phyloP scores from a whole-genome alignment of 64 coral and sea anemone genomes.

The Porites lutea region DNA sequence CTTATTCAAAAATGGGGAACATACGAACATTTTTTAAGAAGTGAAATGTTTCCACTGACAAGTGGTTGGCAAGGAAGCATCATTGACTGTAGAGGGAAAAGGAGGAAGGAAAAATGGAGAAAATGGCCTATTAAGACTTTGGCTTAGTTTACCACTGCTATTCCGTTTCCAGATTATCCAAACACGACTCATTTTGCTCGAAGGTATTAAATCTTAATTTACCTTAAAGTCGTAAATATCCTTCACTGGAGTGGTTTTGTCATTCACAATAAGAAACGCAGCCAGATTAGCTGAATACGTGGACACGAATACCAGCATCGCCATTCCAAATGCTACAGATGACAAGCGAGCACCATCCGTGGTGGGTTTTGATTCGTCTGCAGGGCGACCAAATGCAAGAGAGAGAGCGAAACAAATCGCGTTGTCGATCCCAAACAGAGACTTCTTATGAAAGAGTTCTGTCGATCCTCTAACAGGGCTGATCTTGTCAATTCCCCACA shows the following conservation, averaged over 20 bases:
- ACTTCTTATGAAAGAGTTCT: constrained; percentile 1
- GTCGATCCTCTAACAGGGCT: constrained; percentile 37
- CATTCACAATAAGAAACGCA: constrained; percentile 89
- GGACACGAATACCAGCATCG: constrained; percentile 91
- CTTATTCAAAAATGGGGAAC: no score
- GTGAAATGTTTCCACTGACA: no score
- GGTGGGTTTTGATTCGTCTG: constrained; percentile 80
- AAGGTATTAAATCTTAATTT: neutral
- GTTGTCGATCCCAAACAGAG: constrained; percentile 80
- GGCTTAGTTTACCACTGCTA: no score
- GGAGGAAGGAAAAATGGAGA: no score
- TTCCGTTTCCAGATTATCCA: no score
- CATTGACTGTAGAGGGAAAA: no score
- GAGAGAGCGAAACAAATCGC: constrained; percentile 91
- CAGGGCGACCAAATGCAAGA: constrained; percentile 85
- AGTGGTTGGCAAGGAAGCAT: no score
- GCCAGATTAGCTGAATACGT: constrained; percentile 91
- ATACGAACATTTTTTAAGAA: no score
- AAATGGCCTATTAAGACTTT: no score
- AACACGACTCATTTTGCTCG: no score
- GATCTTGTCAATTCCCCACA: constrained; percentile 81
- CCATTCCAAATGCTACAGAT: constrained; percentile 88
- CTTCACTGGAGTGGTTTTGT: constrained; percentile 79
- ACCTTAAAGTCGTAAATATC: constrained; percentile 93
- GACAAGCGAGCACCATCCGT: constrained; percentile 84